These are phyloP conservation scores for Erpobdella octoculata DNA, from an alignment of 2,888 invertebrate species.

Conservation along the genomic window DNA sequence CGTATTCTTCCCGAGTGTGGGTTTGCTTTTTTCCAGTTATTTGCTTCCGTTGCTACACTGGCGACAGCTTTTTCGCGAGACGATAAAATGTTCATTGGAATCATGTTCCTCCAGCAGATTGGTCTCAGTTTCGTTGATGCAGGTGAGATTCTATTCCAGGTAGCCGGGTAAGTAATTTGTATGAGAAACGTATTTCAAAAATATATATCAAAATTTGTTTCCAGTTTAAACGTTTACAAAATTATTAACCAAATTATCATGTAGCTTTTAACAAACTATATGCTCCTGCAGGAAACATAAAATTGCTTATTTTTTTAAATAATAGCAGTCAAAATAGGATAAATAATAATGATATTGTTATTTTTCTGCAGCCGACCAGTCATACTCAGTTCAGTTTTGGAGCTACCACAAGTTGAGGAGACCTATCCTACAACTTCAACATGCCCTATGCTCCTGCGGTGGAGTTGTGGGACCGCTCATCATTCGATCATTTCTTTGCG, in stretches of 20 bases:
- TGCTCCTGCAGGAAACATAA: too few species aligned
- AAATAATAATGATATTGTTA: background rate
- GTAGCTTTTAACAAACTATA: too few species aligned
- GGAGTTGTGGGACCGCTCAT: constrained; percentile 32
- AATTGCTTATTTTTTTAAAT: too few species aligned
- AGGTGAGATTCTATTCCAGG: too few species aligned
- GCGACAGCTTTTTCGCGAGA: constrained; percentile 5
- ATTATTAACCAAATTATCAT: too few species aligned
- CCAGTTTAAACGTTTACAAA: too few species aligned
- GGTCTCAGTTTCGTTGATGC: constrained; percentile 29
- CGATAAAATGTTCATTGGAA: constrained; percentile 2
- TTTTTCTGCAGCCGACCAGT: constrained; percentile 28
- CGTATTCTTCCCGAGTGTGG: constrained; percentile 23
- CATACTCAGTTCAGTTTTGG: constrained; percentile 32
- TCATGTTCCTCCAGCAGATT: constrained; percentile 22
- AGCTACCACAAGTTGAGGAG: constrained; percentile 17
- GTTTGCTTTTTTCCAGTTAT: constrained; percentile 9
- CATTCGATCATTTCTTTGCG: constrained; percentile 30
- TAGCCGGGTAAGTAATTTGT: too few species aligned
- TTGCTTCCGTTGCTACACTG: background rate
- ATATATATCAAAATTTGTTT: too few species aligned
- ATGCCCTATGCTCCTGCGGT: constrained; percentile 32
- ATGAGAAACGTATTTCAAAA: too few species aligned
- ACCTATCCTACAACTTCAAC: constrained; percentile 28
- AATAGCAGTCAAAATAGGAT: too few species aligned